Percentiles rank a stretch among this genome's conserved stretches.
Conservation (phyloP, 23 tunicate species). For the Styela clava region DNA sequence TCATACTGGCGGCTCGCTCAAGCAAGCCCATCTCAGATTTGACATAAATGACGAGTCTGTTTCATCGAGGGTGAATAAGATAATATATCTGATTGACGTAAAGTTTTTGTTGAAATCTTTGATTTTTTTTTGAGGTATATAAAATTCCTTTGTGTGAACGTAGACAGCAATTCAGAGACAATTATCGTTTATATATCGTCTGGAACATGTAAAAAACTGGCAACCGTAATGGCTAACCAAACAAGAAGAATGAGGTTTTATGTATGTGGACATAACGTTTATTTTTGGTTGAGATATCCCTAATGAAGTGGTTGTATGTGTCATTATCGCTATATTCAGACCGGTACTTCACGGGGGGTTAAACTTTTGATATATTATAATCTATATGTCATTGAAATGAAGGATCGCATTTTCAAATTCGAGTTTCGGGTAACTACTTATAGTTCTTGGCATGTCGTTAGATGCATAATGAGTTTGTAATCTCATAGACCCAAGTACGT, state of each 20-base stretch:
- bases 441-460: background rate
- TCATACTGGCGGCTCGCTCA: too few species aligned
- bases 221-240: background rate
- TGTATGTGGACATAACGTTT: background rate
- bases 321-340: background rate
- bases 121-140: too few species aligned
- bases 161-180: background rate
- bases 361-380: background rate
- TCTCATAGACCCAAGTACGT: background rate
- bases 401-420: too few species aligned
- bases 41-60: too few species aligned
- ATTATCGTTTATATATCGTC: background rate
- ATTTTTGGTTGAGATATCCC: background rate
- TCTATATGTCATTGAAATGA: too few species aligned
- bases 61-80: too few species aligned
- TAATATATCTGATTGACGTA: too few species aligned
- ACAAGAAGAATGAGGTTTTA: background rate
- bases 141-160: background rate
- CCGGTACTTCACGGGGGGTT: background rate
- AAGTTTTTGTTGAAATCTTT: too few species aligned
- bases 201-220: background rate
- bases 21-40: too few species aligned
- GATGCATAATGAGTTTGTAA: too few species aligned
- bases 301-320: background rate
- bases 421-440: background rate